A percentile compares a stretch with the other conserved stretches of the same genome.
These are phyloP conservation scores for Macrotus californicus DNA, from an alignment of 2,113 vertebrate species.

Conservation along the genomic window DNA sequence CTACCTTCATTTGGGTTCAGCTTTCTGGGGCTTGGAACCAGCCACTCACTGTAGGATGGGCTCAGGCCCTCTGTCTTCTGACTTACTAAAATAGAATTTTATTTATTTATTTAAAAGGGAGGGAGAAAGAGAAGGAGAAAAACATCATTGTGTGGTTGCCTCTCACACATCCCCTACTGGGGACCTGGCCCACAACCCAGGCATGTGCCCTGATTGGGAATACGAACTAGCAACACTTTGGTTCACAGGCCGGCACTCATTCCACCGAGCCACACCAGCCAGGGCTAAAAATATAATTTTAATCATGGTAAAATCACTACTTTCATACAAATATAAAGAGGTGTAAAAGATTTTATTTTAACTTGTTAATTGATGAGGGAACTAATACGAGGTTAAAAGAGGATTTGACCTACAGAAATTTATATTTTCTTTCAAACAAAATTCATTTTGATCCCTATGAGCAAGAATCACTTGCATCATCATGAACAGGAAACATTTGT, in stretches of 20 bases:
- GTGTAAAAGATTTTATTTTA: constrained; percentile 9
- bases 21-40: not conserved
- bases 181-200: too few relatives aligned
- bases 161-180: too few relatives aligned
- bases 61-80: not conserved
- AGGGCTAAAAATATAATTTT: constrained; percentile 8
- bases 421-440: not conserved
- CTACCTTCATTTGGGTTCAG: not conserved
- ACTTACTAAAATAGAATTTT: constrained; percentile 31
- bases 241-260: too few relatives aligned
- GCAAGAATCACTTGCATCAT: not conserved
- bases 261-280: too few relatives aligned
- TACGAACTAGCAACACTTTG: too few relatives aligned
- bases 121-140: too few relatives aligned
- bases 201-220: too few relatives aligned
- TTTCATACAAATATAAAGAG: not conserved
- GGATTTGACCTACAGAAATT: not conserved
- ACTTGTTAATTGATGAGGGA: not conserved
- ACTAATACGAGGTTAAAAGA: not conserved
- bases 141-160: too few relatives aligned
- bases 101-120: too few relatives aligned
- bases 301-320: not conserved
- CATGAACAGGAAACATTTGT: not conserved
- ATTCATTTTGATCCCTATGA: not conserved
- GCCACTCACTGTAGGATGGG: not conserved